Percentiles rank a stretch among this genome's conserved stretches.
phyloP scores from a whole-genome alignment of 2,797 vertebrate genomes.

The Microctenopoma lineatum region DNA sequence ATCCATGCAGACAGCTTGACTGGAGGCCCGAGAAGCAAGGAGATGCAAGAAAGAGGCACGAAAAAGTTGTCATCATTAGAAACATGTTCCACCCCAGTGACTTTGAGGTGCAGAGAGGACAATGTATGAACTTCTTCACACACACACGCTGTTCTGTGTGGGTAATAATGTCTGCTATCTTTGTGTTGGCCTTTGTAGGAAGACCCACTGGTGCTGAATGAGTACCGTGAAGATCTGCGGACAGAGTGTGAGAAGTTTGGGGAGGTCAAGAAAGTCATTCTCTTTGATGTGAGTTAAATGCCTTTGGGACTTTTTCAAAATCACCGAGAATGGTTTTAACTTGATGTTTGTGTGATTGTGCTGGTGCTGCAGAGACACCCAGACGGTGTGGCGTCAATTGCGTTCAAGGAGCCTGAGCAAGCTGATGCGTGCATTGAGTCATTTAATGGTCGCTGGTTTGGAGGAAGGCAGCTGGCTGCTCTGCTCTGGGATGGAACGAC shows the following conservation, averaged over 20 bases:
- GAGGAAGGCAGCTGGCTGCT: conserved; percentile 90
- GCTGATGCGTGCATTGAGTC: conserved; percentile 88
- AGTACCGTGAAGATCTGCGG: conserved; percentile 95
- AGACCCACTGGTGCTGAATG: conserved; percentile 94
- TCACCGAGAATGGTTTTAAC: not conserved
- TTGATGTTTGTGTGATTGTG: not conserved
- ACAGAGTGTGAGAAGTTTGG: conserved; percentile 97
- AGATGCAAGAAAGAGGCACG: conserved; percentile 86
- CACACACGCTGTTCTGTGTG: not conserved
- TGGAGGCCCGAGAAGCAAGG: conserved; percentile 95
- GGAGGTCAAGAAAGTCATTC: conserved; percentile 95
- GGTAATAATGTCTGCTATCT: conserved; percentile 2
- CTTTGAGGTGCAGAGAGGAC: conserved; percentile 88
- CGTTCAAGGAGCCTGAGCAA: conserved; percentile 91
- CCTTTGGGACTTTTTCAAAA: not conserved
- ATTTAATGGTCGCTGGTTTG: conserved; percentile 96
- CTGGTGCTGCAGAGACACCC: conserved; percentile 88
- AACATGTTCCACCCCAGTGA: conserved; percentile 98
- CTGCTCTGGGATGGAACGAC: conserved; percentile 91
- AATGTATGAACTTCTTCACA: not conserved
- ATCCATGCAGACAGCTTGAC: conserved; percentile 89
- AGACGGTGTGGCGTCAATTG: conserved; percentile 92
- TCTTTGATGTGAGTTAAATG: conserved; percentile 92
- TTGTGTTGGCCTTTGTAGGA: conserved; percentile 81
- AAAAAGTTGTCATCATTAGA: conserved; percentile 93